These are phyloP conservation scores for Calliphora vicina DNA, from an alignment of 1,140 invertebrate genomes.

Conservation along the genomic window DNA sequence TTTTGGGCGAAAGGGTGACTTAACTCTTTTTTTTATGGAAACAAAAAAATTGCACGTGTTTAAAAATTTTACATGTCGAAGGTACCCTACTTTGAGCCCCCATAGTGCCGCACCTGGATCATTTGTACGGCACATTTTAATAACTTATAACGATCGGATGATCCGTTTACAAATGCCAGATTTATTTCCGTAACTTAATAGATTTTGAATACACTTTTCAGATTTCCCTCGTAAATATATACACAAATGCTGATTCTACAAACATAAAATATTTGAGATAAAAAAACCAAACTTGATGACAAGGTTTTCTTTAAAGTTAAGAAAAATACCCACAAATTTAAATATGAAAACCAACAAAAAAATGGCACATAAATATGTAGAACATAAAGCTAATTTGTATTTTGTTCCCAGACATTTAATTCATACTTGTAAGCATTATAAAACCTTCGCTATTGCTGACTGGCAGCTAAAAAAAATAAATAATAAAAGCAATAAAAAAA, in stretches of 20 bases:
- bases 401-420: not conserved
- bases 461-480: not conserved
- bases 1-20: too few relatives aligned
- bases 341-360: not conserved
- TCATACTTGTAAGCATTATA: too few relatives aligned
- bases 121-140: too few relatives aligned
- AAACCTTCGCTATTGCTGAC: not conserved
- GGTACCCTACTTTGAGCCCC: too few relatives aligned
- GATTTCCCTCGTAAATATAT: not conserved
- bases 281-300: not conserved
- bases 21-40: too few relatives aligned
- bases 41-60: too few relatives aligned
- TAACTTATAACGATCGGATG: too few relatives aligned
- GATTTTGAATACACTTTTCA: too few relatives aligned
- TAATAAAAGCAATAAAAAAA: slow-evolving; percentile 2
- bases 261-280: not conserved
- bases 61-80: too few relatives aligned
- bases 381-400: not conserved
- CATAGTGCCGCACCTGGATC: too few relatives aligned
- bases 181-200: too few relatives aligned
- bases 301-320: not conserved
- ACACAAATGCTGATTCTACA: not conserved
- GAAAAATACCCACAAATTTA: not conserved
- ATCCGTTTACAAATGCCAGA: too few relatives aligned
- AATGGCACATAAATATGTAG: not conserved